Percentiles rank a stretch among this genome's conserved stretches.
Evolutionary conservation across 2,888 invertebrate species (phyloP).

Genomic region (Carabus problematicus): DNA sequence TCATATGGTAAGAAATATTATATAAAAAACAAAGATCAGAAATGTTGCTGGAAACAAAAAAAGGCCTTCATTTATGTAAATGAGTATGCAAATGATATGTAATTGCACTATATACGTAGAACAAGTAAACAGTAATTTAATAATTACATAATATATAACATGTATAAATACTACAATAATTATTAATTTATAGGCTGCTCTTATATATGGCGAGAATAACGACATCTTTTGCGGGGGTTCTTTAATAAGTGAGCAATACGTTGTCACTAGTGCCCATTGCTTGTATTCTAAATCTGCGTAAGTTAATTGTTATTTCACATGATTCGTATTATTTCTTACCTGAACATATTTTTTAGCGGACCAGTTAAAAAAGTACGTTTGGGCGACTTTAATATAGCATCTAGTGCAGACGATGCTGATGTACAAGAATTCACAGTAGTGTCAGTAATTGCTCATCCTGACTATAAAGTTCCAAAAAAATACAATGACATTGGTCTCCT

Average conservation of each 20-base stretch:
- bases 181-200: background rate
- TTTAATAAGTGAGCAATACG: slow-evolving; percentile 5
- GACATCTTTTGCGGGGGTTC: background rate
- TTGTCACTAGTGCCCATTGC: background rate
- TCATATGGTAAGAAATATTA: background rate
- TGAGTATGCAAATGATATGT: too few species aligned
- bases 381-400: background rate
- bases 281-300: background rate
- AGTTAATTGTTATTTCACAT: background rate
- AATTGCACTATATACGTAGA: background rate
- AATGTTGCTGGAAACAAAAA: too few species aligned
- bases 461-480: slow-evolving; percentile 51
- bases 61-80: too few species aligned
- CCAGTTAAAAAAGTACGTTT: background rate
- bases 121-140: background rate
- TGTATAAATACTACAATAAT: too few species aligned
- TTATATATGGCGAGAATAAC: background rate
- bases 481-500: slow-evolving; percentile 60
- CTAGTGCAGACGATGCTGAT: background rate
- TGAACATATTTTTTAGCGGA: background rate
- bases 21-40: background rate
- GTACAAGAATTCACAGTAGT: slow-evolving; percentile 2
- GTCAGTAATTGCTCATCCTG: slow-evolving; percentile 50
- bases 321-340: background rate
- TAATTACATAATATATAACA: background rate